Evolutionary conservation across 2,797 vertebrate genomes (phyloP).

Genomic region (Choloepus didactylus): DNA sequence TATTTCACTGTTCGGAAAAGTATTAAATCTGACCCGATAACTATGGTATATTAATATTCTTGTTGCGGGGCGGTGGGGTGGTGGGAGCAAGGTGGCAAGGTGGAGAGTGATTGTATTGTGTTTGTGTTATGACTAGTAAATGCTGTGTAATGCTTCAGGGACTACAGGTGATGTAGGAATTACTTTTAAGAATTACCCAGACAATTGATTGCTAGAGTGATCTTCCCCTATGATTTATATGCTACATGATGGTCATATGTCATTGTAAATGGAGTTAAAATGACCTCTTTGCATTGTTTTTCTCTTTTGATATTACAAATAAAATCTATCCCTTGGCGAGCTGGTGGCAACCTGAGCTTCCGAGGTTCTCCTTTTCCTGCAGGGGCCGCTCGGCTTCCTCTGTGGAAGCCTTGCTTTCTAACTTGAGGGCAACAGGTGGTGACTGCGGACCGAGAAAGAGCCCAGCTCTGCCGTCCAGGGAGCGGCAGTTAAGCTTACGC

Average conservation of each 20-base stretch:
- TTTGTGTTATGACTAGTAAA: constrained; percentile 17
- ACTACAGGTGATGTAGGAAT: not conserved
- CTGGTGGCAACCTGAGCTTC: not conserved
- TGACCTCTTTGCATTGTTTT: constrained; percentile 13
- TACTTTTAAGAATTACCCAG: constrained; percentile 47
- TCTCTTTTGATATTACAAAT: constrained; percentile 13
- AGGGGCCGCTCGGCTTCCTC: not conserved
- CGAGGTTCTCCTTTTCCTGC: not conserved
- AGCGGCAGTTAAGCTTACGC: constrained; percentile 15
- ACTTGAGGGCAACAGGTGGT: constrained; percentile 80
- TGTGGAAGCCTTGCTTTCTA: not conserved
- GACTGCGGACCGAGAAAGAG: constrained; percentile 49
- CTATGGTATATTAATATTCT: not conserved
- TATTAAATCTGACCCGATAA: constrained; percentile 22
- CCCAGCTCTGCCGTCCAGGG: not conserved
- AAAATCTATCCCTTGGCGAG: not conserved
- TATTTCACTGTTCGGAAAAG: constrained; percentile 10
- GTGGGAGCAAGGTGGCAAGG: not conserved
- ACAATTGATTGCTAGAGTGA: not conserved
- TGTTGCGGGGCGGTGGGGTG: not conserved
- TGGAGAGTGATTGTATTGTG: not conserved
- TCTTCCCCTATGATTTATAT: constrained; percentile 15
- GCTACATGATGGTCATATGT: not conserved
- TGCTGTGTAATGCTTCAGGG: not conserved
- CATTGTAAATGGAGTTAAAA: not conserved